phyloP scores from a whole-genome alignment of 1,140 invertebrate genomes.

The Trissolcus basalis region DNA sequence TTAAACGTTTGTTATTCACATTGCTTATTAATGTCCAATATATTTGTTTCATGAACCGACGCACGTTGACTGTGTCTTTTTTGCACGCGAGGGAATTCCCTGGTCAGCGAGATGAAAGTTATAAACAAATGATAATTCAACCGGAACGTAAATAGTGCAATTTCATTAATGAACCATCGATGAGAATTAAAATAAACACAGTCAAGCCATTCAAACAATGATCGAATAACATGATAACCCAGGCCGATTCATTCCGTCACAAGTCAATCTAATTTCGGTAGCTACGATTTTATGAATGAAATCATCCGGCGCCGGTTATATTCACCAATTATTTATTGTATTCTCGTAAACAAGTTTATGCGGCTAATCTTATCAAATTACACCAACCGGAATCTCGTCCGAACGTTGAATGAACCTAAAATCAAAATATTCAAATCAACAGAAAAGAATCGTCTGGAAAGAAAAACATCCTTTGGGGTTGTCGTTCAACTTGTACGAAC shows the following conservation, averaged over 20 bases:
- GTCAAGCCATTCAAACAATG: constrained; percentile 17
- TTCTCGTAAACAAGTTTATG: constrained; percentile 38
- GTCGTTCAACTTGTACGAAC: too few relatives aligned
- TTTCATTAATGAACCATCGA: constrained; percentile 18
- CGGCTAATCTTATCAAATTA: constrained; percentile 29
- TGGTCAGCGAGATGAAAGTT: too few relatives aligned
- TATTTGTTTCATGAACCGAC: too few relatives aligned
- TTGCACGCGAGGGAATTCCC: too few relatives aligned
- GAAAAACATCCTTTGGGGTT: too few relatives aligned
- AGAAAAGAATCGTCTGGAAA: too few relatives aligned
- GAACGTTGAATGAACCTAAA: not conserved
- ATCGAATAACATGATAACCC: constrained; percentile 23
- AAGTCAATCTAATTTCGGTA: not conserved
- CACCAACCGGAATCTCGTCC: constrained; percentile 1
- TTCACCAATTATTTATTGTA: constrained; percentile 35
- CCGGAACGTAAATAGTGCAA: not conserved
- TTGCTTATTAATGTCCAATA: too few relatives aligned
- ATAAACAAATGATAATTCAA: not conserved
- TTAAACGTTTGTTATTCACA: too few relatives aligned
- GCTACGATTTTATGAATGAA: constrained; percentile 38
- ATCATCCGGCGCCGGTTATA: not conserved
- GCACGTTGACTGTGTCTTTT: too few relatives aligned
- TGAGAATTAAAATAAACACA: constrained; percentile 9
- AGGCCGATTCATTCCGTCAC: not conserved
- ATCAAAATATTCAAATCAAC: too few relatives aligned